Evolutionary conservation across 2,113 vertebrate species (phyloP).

Genomic region (Heterocephalus glaber): DNA sequence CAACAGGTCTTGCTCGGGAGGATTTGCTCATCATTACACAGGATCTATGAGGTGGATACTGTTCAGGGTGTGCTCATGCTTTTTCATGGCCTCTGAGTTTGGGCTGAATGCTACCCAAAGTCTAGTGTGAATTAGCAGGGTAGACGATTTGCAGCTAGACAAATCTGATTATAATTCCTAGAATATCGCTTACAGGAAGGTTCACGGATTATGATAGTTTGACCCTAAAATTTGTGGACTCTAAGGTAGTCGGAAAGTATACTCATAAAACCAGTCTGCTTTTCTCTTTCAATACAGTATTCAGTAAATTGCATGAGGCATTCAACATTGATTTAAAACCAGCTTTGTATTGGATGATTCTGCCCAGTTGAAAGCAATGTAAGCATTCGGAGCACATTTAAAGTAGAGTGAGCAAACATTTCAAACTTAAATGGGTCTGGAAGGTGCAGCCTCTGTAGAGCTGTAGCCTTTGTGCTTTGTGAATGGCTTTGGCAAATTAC

Average conservation of each 20-base stretch:
- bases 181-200: neutral
- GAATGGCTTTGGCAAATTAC: neutral
- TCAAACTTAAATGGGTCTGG: neutral
- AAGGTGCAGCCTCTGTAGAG: neutral
- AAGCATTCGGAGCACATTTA: neutral
- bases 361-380: neutral
- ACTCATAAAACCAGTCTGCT: neutral
- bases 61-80: neutral
- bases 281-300: neutral
- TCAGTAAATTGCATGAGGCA: neutral
- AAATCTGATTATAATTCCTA: neutral
- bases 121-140: neutral
- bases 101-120: neutral
- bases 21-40: neutral
- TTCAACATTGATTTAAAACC: neutral
- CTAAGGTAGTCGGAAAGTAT: neutral
- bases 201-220: fast-evolving
- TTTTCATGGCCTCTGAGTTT: neutral
- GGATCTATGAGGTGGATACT: fast-evolving
- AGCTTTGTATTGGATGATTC: neutral
- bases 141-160: neutral
- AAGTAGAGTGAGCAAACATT: neutral
- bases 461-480: neutral
- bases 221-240: neutral
- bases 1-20: neutral